Percentiles rank a stretch among this genome's conserved stretches.
Evolutionary conservation across 2,888 invertebrate genomes (phyloP).

Genomic region (Catocala fraxini): DNA sequence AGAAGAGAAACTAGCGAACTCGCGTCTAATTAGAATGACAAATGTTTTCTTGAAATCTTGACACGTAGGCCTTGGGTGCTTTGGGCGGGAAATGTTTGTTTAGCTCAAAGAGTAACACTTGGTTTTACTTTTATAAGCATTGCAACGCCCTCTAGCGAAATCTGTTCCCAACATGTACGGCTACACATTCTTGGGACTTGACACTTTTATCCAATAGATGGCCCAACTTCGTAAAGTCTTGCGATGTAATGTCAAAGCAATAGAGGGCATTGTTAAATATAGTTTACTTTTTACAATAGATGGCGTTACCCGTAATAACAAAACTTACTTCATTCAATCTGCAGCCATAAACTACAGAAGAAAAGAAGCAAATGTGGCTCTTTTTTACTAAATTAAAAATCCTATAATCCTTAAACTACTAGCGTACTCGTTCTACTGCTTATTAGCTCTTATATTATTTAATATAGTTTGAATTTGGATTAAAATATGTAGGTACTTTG

Average conservation of each 20-base stretch:
- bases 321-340: too few relatives aligned
- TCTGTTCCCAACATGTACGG: background rate
- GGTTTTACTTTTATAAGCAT: background rate
- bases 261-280: background rate
- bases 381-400: too few relatives aligned
- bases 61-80: background rate
- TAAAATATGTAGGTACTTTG: too few relatives aligned
- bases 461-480: too few relatives aligned
- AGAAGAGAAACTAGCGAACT: too few relatives aligned
- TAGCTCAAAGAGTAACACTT: background rate
- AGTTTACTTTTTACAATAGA: too few relatives aligned
- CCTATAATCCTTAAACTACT: too few relatives aligned
- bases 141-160: constrained; percentile 9
- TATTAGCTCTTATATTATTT: too few relatives aligned
- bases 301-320: too few relatives aligned
- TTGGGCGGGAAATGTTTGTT: constrained; percentile 11
- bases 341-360: too few relatives aligned
- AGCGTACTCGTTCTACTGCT: too few relatives aligned
- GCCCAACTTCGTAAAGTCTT: background rate
- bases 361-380: too few relatives aligned
- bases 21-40: background rate
- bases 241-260: background rate
- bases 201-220: background rate
- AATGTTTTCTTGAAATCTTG: background rate
- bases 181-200: background rate